phyloP scores from a whole-genome alignment of 2,888 invertebrate genomes.

The Leucoptera coffeella region DNA sequence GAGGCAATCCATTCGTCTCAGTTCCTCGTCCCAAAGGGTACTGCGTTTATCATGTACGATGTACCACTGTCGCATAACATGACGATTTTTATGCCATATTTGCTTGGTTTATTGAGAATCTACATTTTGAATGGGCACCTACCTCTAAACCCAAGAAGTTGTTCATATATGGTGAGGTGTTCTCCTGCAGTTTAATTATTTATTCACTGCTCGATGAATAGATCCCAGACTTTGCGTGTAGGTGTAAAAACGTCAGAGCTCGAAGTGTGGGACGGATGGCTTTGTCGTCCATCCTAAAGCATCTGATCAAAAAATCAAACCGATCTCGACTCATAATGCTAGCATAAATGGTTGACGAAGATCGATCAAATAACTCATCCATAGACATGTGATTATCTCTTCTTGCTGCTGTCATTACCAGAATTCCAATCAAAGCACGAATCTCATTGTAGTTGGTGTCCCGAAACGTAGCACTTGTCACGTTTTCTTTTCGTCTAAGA shows the following conservation, averaged over 20 bases:
- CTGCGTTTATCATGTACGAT: background rate
- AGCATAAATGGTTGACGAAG: conserved; percentile 7
- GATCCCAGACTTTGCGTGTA: background rate
- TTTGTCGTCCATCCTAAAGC: background rate
- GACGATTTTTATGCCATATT: background rate
- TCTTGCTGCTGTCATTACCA: conserved; percentile 6
- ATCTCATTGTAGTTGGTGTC: conserved; percentile 6
- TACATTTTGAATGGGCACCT: background rate
- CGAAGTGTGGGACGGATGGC: background rate
- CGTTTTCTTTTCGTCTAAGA: conserved; percentile 3
- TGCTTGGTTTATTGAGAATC: background rate
- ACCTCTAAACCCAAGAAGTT: background rate
- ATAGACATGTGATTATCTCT: conserved; percentile 10
- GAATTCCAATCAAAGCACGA: conserved; percentile 7
- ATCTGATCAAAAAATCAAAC: conserved; percentile 1
- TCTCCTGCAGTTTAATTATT: background rate
- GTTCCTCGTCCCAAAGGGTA: background rate
- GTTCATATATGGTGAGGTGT: background rate
- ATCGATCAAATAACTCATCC: conserved; percentile 8
- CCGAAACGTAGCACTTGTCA: conserved; percentile 4
- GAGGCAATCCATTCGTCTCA: background rate
- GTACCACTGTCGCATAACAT: background rate
- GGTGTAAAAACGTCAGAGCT: background rate
- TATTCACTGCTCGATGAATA: background rate
- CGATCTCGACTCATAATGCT: conserved; percentile 5